phyloP scores from a whole-genome alignment of 2,888 invertebrate species.

The Sepioteuthis lessoniana region DNA sequence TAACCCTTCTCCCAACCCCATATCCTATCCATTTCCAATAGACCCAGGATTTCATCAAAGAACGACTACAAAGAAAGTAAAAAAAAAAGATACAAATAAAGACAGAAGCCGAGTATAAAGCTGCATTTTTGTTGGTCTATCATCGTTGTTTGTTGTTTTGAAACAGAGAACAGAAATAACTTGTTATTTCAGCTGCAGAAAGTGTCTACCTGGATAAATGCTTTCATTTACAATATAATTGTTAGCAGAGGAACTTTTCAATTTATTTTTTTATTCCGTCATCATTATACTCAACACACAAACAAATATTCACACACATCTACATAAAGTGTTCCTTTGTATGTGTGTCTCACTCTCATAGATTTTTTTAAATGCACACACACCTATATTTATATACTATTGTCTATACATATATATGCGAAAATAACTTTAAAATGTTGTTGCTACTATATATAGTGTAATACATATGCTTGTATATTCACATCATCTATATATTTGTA shows the following conservation, averaged over 20 bases:
- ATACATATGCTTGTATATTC: too few species aligned
- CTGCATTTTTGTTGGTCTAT: neutral
- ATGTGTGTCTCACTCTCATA: too few species aligned
- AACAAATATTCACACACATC: neutral
- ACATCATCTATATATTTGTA: too few species aligned
- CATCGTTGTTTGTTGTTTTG: neutral
- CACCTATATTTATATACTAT: too few species aligned
- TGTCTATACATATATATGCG: neutral
- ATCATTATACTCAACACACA: neutral
- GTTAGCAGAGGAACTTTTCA: neutral
- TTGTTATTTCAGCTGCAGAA: neutral
- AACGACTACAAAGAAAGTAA: neutral
- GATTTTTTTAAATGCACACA: too few species aligned
- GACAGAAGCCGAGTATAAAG: neutral
- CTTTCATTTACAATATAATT: neutral
- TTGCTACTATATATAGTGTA: too few species aligned
- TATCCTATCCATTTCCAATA: constrained; percentile 6
- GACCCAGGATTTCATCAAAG: neutral
- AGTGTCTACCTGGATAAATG: neutral
- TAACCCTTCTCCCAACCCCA: neutral
- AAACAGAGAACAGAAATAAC: constrained; percentile 15
- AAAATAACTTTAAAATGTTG: too few species aligned
- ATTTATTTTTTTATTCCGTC: neutral
- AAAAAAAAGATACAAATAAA: neutral
- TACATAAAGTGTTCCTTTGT: too few species aligned